These are phyloP conservation scores for Drosophila algonquin DNA, from an alignment of 2,888 invertebrate genomes.

Conservation along the genomic window DNA sequence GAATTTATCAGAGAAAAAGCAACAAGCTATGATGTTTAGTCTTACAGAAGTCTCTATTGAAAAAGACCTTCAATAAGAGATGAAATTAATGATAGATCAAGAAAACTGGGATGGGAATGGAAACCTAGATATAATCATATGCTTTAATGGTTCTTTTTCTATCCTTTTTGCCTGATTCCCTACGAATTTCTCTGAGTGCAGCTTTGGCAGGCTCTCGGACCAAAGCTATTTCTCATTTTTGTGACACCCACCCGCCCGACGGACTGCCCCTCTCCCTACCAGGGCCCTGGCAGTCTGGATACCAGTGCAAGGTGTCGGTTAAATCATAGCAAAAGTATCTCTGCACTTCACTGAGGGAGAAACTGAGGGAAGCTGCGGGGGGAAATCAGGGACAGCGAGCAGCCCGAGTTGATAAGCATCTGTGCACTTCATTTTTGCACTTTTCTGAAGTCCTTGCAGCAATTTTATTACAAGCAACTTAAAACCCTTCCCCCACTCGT, in stretches of 20 bases:
- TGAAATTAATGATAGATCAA: too few relatives aligned
- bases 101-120: too few relatives aligned
- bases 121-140: too few relatives aligned
- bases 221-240: constrained; percentile 62
- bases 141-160: accelerated
- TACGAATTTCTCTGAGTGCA: constrained; percentile 18
- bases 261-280: not conserved
- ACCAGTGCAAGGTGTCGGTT: constrained; percentile 52
- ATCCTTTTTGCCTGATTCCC: too few relatives aligned
- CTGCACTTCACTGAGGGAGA: constrained; percentile 19
- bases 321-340: constrained; percentile 56
- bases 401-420: constrained; percentile 66
- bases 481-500: constrained; percentile 45
- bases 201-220: constrained; percentile 37
- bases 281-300: not conserved
- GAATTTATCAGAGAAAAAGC: too few relatives aligned
- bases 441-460: constrained; percentile 63
- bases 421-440: constrained; percentile 79
- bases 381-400: constrained; percentile 1
- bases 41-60: too few relatives aligned
- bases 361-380: constrained; percentile 17
- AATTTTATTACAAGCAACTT: constrained; percentile 78
- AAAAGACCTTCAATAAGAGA: too few relatives aligned
- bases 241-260: constrained; percentile 50
- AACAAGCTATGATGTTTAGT: too few relatives aligned